Evolutionary conservation across 2,113 vertebrate genomes (phyloP).

Genomic region (Aptenodytes patagonicus): DNA sequence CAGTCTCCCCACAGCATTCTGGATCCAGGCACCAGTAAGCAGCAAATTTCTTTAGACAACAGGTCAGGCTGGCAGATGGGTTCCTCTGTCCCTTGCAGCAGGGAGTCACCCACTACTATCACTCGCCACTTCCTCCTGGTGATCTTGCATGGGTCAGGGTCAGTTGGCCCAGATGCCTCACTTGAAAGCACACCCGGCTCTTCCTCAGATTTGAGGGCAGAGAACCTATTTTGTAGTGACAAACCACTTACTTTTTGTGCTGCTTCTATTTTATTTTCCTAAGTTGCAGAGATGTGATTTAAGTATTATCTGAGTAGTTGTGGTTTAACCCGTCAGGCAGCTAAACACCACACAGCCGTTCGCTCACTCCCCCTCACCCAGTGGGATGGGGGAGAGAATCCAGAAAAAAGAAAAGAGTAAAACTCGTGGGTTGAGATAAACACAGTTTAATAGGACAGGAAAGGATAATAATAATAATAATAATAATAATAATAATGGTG

Average conservation of each 20-base stretch:
- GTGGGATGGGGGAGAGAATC: too few relatives aligned
- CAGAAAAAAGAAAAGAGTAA: too few relatives aligned
- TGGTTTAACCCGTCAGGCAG: too few relatives aligned
- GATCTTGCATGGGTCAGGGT: background rate
- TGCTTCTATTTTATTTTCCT: conserved; percentile 15
- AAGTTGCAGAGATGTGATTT: background rate
- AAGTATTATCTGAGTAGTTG: background rate
- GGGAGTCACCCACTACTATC: background rate
- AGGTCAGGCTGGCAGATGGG: background rate
- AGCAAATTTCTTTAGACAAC: background rate
- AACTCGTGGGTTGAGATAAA: too few relatives aligned
- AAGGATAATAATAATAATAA: too few relatives aligned
- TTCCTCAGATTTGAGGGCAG: background rate
- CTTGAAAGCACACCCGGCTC: background rate
- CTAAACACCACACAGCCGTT: too few relatives aligned
- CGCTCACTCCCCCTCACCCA: too few relatives aligned
- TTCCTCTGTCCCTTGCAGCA: background rate
- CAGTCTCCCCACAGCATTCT: background rate
- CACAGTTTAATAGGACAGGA: too few relatives aligned
- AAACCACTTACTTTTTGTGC: background rate
- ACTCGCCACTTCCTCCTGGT: background rate
- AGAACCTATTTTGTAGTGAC: background rate
- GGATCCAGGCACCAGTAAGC: background rate
- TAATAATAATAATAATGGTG: too few relatives aligned
- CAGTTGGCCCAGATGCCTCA: background rate